A percentile compares a stretch with the other conserved stretches of the same genome.
Evolutionary conservation across 2,888 invertebrate genomes (phyloP).

Genomic region (Eupsilia transversa): DNA sequence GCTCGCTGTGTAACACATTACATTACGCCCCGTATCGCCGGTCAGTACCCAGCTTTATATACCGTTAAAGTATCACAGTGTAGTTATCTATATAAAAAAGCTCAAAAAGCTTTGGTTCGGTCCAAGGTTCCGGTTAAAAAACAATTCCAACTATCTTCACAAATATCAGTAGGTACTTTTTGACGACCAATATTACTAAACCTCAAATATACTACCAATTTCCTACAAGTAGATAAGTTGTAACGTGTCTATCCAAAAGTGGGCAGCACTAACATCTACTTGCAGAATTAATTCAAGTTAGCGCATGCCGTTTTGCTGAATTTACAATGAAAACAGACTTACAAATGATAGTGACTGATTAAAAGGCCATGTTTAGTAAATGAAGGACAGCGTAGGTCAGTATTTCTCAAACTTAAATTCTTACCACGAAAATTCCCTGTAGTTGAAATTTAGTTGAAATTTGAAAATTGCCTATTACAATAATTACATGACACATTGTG

Average conservation of each 20-base stretch:
- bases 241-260: constrained; percentile 13
- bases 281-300: constrained; percentile 43
- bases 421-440: background rate
- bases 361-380: constrained; percentile 62
- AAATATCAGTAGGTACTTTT: background rate
- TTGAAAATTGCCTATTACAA: no score
- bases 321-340: constrained; percentile 54
- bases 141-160: background rate
- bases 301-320: constrained; percentile 46
- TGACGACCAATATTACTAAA: background rate
- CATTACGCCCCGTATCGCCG: no score
- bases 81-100: background rate
- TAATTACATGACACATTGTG: background rate
- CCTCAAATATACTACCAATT: background rate
- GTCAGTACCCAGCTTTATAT: no score
- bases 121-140: background rate
- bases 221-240: background rate
- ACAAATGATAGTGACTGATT: constrained; percentile 62
- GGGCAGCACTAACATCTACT: constrained; percentile 24
- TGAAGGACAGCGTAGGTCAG: constrained; percentile 41
- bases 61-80: background rate
- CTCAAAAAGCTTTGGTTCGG: background rate
- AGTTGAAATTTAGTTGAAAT: no score
- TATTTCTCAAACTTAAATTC: constrained; percentile 33
- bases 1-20: no score